phyloP scores from a whole-genome alignment of 2,113 vertebrate species.

The Hirundichthys speculiger region DNA sequence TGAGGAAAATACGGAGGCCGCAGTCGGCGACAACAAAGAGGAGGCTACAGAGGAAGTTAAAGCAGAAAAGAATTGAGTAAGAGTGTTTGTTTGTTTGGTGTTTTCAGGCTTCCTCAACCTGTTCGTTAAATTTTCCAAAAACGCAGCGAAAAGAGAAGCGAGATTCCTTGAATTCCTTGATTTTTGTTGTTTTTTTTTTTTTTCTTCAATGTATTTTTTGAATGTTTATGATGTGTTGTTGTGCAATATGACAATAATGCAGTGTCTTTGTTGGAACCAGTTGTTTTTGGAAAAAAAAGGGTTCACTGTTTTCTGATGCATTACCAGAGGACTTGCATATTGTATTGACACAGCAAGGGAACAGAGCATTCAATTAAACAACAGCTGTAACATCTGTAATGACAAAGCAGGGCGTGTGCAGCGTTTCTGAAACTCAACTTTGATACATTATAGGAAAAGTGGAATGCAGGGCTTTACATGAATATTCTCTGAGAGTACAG shows the following conservation, averaged over 20 bases:
- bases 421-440: no score
- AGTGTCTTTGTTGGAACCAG: constrained; percentile 31
- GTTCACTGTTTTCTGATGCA: constrained; percentile 1
- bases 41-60: constrained; percentile 51
- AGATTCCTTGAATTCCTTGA: constrained; percentile 22
- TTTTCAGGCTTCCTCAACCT: constrained; percentile 22
- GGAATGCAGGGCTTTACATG: no score
- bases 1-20: constrained; percentile 38
- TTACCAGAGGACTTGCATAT: constrained; percentile 8
- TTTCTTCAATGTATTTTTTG: constrained; percentile 51
- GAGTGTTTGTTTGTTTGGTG: constrained; percentile 26
- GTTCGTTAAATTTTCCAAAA: constrained; percentile 17
- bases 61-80: constrained; percentile 56
- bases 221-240: constrained; percentile 39
- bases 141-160: background rate
- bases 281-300: constrained; percentile 30
- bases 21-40: constrained; percentile 38
- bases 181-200: constrained; percentile 4
- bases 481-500: no score
- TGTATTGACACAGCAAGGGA: background rate
- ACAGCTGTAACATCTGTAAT: no score
- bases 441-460: no score
- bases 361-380: background rate
- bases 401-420: no score
- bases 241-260: constrained; percentile 51